phyloP scores from a whole-genome alignment of 2,888 invertebrate genomes.

The Theretra japonica region DNA sequence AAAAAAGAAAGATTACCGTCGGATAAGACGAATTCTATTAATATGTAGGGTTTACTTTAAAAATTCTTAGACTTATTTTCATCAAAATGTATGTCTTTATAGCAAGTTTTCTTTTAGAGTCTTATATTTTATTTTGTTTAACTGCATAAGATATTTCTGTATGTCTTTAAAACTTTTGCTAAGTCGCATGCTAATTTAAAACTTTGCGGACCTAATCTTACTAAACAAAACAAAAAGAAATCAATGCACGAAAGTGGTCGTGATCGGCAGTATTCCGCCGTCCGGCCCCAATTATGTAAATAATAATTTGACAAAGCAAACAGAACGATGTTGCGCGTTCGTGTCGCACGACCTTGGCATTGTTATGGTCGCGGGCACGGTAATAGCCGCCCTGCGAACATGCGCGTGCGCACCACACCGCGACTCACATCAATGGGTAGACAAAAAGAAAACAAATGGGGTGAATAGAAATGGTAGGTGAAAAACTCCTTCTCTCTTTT shows the following conservation, averaged over 20 bases:
- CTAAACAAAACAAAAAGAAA: not conserved
- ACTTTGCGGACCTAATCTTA: not conserved
- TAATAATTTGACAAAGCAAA: slow-evolving; percentile 29
- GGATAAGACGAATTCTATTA: no score
- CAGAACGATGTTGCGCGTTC: slow-evolving; percentile 26
- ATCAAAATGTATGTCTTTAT: no score
- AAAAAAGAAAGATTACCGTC: no score
- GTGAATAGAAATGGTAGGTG: no score
- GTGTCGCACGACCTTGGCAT: slow-evolving; percentile 44
- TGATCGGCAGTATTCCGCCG: slow-evolving; percentile 2
- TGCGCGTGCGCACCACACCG: slow-evolving; percentile 29
- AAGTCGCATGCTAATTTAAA: no score
- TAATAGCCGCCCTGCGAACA: slow-evolving; percentile 39
- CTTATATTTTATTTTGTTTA: no score
- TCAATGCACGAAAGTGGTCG: slow-evolving; percentile 11
- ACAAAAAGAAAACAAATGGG: not conserved
- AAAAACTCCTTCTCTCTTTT: no score
- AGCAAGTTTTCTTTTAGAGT: no score
- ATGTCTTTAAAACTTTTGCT: no score
- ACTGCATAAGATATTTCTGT: no score
- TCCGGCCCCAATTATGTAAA: slow-evolving; percentile 32
- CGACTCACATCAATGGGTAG: not conserved
- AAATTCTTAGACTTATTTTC: no score
- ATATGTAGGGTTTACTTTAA: no score
- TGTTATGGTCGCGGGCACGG: slow-evolving; percentile 43